Evolutionary conservation across 1,140 invertebrate species (phyloP).

Genomic region (Spodoptera frugiperda): DNA sequence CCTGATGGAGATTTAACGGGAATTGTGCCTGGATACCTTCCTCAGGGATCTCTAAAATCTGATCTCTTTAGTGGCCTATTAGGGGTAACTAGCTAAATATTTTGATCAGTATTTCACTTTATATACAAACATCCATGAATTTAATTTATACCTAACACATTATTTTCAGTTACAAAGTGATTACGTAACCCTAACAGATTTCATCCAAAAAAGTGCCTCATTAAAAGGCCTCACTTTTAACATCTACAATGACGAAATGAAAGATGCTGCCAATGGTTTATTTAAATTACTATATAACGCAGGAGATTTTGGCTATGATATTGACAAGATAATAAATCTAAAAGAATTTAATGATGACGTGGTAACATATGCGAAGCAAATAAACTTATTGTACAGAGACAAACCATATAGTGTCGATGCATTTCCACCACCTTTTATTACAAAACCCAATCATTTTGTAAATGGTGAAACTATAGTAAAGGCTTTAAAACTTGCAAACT

Average conservation of each 20-base stretch:
- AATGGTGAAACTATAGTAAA: conserved; percentile 74
- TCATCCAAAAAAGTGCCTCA: conserved; percentile 66
- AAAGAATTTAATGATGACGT: conserved; percentile 42
- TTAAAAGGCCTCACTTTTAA: conserved; percentile 74
- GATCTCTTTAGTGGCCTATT: neutral
- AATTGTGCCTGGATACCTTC: conserved; percentile 63
- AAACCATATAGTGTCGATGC: neutral
- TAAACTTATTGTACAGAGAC: conserved; percentile 49
- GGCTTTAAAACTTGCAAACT: conserved; percentile 57
- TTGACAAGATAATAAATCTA: conserved; percentile 31
- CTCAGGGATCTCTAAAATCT: conserved; percentile 57
- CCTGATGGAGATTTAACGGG: conserved; percentile 45
- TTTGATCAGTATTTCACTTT: too few relatives aligned
- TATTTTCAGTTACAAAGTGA: conserved; percentile 68
- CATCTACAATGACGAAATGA: conserved; percentile 76
- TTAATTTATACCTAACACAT: neutral
- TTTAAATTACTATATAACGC: conserved; percentile 66
- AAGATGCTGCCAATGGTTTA: conserved; percentile 69
- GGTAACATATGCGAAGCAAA: conserved; percentile 16
- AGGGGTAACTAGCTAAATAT: too few relatives aligned
- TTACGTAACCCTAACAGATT: conserved; percentile 60
- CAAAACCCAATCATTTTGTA: conserved; percentile 75
- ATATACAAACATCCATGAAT: too few relatives aligned
- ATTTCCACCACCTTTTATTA: conserved; percentile 66
- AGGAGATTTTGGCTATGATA: conserved; percentile 48